Conservation (phyloP, 2,888 invertebrate genomes). For the Meandrusa payeni region DNA sequence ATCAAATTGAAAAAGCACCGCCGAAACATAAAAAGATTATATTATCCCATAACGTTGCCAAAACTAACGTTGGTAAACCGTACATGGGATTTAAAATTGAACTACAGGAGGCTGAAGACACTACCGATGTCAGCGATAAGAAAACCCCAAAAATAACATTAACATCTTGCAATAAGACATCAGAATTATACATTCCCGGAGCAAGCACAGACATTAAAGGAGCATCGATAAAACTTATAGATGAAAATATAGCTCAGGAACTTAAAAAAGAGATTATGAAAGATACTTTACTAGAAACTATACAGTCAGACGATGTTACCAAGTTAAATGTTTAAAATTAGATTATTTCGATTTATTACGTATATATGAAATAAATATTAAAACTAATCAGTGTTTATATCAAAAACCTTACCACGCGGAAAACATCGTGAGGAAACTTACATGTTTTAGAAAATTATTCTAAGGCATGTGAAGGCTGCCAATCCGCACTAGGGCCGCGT, state of each 20-base stretch:
- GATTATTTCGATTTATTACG: not conserved
- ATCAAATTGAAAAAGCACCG: constrained; percentile 1
- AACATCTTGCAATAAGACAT: not conserved
- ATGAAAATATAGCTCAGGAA: not conserved
- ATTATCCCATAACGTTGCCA: constrained; percentile 15
- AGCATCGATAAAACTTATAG: not conserved
- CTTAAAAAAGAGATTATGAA: constrained; percentile 16
- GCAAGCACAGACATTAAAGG: constrained; percentile 7
- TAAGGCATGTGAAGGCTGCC: too few species aligned
- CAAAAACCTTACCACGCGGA: too few species aligned
- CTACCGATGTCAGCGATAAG: not conserved
- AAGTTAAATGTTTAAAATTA: constrained; percentile 28
- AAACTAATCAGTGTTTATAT: too few species aligned
- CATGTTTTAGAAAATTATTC: too few species aligned
- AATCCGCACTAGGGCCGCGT: too few species aligned
- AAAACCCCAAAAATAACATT: constrained; percentile 5
- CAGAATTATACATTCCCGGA: not conserved
- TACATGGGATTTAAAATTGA: constrained; percentile 22
- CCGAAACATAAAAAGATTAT: constrained; percentile 12
- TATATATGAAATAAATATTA: not conserved
- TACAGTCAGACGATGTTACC: constrained; percentile 24
- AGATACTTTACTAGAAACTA: constrained; percentile 12
- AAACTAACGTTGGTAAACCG: constrained; percentile 7
- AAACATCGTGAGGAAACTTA: too few species aligned
- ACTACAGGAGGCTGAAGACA: constrained; percentile 17